Evolutionary conservation across 2,888 invertebrate species (phyloP).

Genomic region (Archips crataeganus): DNA sequence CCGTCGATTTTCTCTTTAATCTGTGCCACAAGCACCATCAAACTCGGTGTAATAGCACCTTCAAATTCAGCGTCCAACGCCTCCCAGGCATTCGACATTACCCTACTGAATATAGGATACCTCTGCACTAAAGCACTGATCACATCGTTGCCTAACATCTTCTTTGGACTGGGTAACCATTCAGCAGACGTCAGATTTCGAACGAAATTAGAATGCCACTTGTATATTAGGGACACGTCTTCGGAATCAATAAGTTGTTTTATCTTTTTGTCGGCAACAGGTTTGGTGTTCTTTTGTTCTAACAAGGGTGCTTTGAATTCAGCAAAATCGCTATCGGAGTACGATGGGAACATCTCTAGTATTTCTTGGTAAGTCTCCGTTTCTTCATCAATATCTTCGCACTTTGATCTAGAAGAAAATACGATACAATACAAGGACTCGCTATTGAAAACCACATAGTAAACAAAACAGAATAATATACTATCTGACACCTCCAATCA

Average conservation of each 20-base stretch:
- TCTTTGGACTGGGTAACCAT: slow-evolving; percentile 85
- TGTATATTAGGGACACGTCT: slow-evolving; percentile 86
- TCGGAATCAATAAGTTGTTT: slow-evolving; percentile 75
- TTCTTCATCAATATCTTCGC: slow-evolving; percentile 89
- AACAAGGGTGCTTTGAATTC: slow-evolving; percentile 86
- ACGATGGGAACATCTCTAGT: slow-evolving; percentile 89
- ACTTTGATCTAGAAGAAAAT: slow-evolving; percentile 81
- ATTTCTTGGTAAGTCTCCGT: slow-evolving; percentile 88
- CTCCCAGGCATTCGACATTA: slow-evolving; percentile 82
- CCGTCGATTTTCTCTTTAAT: slow-evolving; percentile 81
- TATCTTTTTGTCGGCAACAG: slow-evolving; percentile 53
- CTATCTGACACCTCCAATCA: background rate
- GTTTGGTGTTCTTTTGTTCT: slow-evolving; percentile 77
- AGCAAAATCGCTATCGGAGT: slow-evolving; percentile 88
- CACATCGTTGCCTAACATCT: slow-evolving; percentile 72
- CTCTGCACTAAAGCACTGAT: slow-evolving; percentile 84
- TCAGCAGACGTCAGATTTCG: slow-evolving; percentile 85
- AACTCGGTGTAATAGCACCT: slow-evolving; percentile 81
- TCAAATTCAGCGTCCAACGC: slow-evolving; percentile 85
- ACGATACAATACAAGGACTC: too few relatives aligned
- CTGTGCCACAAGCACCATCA: slow-evolving; percentile 85
- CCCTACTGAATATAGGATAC: slow-evolving; percentile 85
- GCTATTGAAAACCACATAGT: too few relatives aligned
- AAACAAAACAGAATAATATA: too few relatives aligned
- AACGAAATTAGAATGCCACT: slow-evolving; percentile 87